phyloP scores from a whole-genome alignment of 2,888 invertebrate genomes.

The Drosophila neotestacea region DNA sequence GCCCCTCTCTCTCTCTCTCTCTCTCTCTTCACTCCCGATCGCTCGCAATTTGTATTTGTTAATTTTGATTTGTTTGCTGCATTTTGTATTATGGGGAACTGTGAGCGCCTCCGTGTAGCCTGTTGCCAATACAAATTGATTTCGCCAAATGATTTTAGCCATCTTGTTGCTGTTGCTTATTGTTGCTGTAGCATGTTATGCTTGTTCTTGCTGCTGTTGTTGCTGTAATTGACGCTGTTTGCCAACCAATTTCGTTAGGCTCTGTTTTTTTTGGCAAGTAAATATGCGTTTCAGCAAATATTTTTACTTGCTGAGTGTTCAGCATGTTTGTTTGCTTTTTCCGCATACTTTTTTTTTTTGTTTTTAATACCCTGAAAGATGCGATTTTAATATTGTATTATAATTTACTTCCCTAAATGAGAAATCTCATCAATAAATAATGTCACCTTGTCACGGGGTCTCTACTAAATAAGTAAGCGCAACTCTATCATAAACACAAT shows the following conservation, averaged over 20 bases:
- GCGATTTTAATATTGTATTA: slow-evolving; percentile 7
- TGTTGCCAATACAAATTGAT: slow-evolving; percentile 65
- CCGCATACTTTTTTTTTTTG: slow-evolving; percentile 13
- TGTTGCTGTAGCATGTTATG: slow-evolving; percentile 20
- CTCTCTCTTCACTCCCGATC: background rate
- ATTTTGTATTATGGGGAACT: slow-evolving; percentile 48
- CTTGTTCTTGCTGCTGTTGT: slow-evolving; percentile 27
- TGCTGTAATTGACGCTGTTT: slow-evolving; percentile 59
- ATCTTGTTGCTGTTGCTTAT: slow-evolving; percentile 30
- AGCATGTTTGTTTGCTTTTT: slow-evolving; percentile 37
- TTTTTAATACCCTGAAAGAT: slow-evolving; percentile 23
- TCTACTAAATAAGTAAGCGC: background rate
- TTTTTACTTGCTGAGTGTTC: slow-evolving; percentile 66
- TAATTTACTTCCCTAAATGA: background rate
- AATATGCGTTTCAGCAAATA: slow-evolving; percentile 78
- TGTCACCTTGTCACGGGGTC: background rate
- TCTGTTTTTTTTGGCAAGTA: slow-evolving; percentile 67
- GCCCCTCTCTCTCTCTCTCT: too few relatives aligned
- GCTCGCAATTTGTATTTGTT: slow-evolving; percentile 62
- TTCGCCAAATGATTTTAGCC: slow-evolving; percentile 54
- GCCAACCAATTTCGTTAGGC: slow-evolving; percentile 70
- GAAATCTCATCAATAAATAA: background rate
- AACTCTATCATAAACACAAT: background rate
- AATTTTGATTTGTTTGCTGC: slow-evolving; percentile 78
- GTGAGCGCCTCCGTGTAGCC: too few relatives aligned